Conservation (phyloP, 2,113 vertebrate species). For the Phycodurus eques region DNA sequence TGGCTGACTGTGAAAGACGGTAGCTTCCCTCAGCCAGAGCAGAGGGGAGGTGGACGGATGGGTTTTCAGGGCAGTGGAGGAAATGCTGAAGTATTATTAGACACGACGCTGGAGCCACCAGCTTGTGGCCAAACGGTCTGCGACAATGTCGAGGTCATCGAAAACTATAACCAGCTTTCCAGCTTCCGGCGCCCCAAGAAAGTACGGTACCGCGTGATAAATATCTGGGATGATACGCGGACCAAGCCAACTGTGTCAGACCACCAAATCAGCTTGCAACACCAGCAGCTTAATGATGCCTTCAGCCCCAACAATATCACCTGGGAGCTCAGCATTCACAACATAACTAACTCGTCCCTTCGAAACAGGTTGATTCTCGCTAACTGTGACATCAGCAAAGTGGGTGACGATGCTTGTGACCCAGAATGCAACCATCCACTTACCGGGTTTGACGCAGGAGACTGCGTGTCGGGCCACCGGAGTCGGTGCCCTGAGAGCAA, state of each 20-base stretch:
- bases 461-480: slow-evolving; percentile 80
- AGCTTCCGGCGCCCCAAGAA: slow-evolving; percentile 84
- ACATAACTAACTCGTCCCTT: slow-evolving; percentile 87
- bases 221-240: slow-evolving; percentile 80
- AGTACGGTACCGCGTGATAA: slow-evolving; percentile 91
- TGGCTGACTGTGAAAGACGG: slow-evolving; percentile 94
- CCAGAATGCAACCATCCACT: slow-evolving; percentile 93
- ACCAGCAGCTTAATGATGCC: slow-evolving; percentile 87
- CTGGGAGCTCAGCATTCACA: slow-evolving; percentile 91
- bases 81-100: slow-evolving; percentile 76
- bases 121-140: slow-evolving; percentile 94
- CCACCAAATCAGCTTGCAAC: slow-evolving; percentile 93
- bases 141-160: slow-evolving; percentile 86
- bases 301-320: slow-evolving; percentile 92
- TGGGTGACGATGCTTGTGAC: slow-evolving; percentile 87
- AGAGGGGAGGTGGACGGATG: slow-evolving; percentile 70
- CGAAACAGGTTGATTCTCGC: slow-evolving; percentile 88
- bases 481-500: slow-evolving; percentile 77
- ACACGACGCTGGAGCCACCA: slow-evolving; percentile 86
- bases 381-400: slow-evolving; percentile 95
- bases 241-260: slow-evolving; percentile 84
- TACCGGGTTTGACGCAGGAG: slow-evolving; percentile 88
- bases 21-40: slow-evolving; percentile 79
- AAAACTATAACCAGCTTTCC: slow-evolving; percentile 88
- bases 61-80: slow-evolving; percentile 60